Evolutionary conservation across 2,888 invertebrate genomes (phyloP), one percentile per base, ranked within the genome.

Genomic region (Apamea anceps): DNA sequence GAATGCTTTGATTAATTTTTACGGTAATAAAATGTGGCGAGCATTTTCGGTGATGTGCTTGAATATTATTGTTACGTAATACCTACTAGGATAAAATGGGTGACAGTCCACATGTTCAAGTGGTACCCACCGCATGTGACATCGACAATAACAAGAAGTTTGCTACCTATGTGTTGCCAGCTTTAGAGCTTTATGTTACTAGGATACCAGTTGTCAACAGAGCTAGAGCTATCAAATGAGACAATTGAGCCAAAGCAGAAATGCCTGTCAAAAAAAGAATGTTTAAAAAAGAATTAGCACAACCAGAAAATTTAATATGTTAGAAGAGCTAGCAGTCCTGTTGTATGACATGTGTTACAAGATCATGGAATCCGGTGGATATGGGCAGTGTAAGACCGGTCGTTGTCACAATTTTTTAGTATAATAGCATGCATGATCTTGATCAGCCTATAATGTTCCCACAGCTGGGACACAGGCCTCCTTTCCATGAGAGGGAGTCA

Each of bases 1-100:
- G 72, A 68, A 68, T 13, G 60, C 54, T 65, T 71, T 76, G 45
- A 79, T 73, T 72, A n/a, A 15, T 32, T 51, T 51, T 65, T 68
- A 86, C 48, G 72, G 15, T 0, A 0, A 5, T 0, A 0, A 28
- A 78, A 32, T 83, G 1, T 37, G 28, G 8, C 54, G 42, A 83
- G 77, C 80, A 71, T 80, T 57, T 74, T 70, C 10, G 37, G n/a
- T 25, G 54, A 67, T 28, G 25, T 62, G 10, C 21, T n/a, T 18
- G 7, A 51, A 45, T 37, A 15, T 62, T 32, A 63, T 63, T 28
- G 8, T 5, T 63, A 15, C 32, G 7, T 28, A 28, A n/a, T 68
- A 45, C n/a, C n/a, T n/a, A n/a, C 25, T n/a, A 25, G n/a, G 42
- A 67, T 48, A 45, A 48, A 48, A 48, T 68, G 12, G 7, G 7